phyloP scores from a whole-genome alignment of 2,888 invertebrate species.

The Noctuana brunneofusca region DNA sequence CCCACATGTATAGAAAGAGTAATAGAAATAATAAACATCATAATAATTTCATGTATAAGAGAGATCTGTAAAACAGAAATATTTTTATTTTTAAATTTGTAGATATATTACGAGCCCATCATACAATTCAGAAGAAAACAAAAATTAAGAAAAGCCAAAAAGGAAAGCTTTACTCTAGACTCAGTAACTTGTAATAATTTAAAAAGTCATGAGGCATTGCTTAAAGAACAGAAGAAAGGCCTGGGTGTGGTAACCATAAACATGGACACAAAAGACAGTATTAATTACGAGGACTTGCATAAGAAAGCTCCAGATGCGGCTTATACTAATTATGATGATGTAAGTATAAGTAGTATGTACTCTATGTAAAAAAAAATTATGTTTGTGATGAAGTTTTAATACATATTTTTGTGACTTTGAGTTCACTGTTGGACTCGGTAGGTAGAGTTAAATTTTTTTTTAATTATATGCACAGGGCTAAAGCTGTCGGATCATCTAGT shows the following conservation, averaged over 20 bases:
- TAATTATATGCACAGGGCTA: no score
- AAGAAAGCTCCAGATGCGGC: conserved; percentile 4
- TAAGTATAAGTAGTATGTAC: not conserved
- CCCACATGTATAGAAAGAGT: no score
- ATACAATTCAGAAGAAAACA: not conserved
- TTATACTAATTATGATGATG: conserved; percentile 12
- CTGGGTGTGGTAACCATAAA: not conserved
- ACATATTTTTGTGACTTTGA: no score
- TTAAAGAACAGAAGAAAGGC: not conserved
- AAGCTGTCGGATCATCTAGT: no score
- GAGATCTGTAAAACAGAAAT: not conserved
- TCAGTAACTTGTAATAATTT: not conserved
- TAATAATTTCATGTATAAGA: no score
- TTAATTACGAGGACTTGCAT: conserved; percentile 11
- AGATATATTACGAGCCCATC: not conserved
- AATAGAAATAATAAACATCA: no score
- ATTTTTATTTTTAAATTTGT: no score
- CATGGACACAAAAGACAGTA: not conserved
- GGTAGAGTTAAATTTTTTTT: no score
- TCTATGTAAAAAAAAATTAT: no score
- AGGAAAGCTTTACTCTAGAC: not conserved
- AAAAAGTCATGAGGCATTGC: not conserved
- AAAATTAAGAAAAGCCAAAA: not conserved
- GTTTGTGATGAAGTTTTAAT: no score
- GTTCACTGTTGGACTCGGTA: no score